phyloP scores from a whole-genome alignment of 2,113 vertebrate genomes.

The Poeciliopsis turrubarensis region DNA sequence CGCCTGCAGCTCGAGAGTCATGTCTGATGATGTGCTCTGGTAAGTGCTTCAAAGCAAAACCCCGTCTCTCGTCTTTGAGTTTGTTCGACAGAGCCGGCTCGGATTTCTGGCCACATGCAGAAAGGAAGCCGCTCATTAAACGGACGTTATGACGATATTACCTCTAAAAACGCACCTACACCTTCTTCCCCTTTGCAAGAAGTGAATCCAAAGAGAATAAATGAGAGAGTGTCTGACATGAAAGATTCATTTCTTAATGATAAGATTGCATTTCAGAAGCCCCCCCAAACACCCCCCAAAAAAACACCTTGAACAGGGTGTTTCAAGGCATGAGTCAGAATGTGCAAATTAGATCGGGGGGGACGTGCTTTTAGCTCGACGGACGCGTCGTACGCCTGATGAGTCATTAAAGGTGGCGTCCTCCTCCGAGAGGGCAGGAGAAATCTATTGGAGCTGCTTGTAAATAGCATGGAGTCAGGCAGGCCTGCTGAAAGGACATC shows the following conservation, averaged over 20 bases:
- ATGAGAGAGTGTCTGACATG: background rate
- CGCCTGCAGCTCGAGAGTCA: background rate
- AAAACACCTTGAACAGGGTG: slow-evolving; percentile 34
- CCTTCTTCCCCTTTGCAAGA: slow-evolving; percentile 10
- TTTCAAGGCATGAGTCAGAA: slow-evolving; percentile 37
- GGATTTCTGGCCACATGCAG: slow-evolving; percentile 3
- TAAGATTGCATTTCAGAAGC: slow-evolving; percentile 34
- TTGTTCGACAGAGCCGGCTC: background rate
- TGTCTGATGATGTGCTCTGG: background rate
- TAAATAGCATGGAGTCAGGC: background rate
- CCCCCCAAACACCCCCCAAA: too few species aligned
- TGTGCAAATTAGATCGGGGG: slow-evolving; percentile 28
- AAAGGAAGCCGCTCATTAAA: background rate
- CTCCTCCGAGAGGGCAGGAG: background rate
- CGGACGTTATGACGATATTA: background rate
- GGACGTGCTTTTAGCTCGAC: background rate
- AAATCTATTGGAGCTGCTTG: background rate
- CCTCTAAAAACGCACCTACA: background rate
- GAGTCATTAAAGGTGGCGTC: background rate
- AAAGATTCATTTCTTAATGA: slow-evolving; percentile 18
- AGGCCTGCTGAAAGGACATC: background rate
- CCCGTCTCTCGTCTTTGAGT: background rate
- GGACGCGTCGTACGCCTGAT: background rate
- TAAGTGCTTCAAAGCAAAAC: slow-evolving; percentile 11
- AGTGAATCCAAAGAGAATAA: slow-evolving; percentile 4